These are phyloP conservation scores for Steatocranus sp. DNA, from an alignment of 2,797 vertebrate genomes.

Conservation along the genomic window DNA sequence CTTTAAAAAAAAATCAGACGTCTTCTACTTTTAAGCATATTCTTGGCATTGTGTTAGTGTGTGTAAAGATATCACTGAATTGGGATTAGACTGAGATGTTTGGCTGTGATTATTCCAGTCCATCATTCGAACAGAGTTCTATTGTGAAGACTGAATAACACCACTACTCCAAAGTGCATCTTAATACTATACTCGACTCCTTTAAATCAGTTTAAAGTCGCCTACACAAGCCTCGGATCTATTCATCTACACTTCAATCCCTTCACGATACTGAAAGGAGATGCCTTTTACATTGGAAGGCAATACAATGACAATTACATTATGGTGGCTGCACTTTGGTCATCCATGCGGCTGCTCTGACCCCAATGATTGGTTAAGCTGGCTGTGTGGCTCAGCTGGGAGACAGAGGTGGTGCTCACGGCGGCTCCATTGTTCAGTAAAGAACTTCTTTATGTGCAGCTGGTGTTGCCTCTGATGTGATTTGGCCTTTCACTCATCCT, in stretches of 20 bases:
- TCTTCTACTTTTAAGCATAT: constrained; percentile 11
- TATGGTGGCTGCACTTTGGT: constrained; percentile 74
- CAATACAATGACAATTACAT: constrained; percentile 82
- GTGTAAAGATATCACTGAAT: constrained; percentile 9
- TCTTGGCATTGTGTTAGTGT: constrained; percentile 11
- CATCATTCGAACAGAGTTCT: constrained; percentile 41
- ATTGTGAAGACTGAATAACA: constrained; percentile 69
- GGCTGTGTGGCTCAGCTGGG: constrained; percentile 68
- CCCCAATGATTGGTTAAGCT: constrained; percentile 69
- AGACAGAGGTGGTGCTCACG: constrained; percentile 67
- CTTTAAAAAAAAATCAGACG: neutral
- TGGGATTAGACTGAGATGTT: constrained; percentile 52
- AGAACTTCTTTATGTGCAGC: constrained; percentile 73
- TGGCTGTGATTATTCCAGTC: constrained; percentile 45
- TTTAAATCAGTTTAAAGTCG: constrained; percentile 77
- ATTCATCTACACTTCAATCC: constrained; percentile 71
- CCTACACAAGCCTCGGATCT: constrained; percentile 57
- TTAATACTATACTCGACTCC: constrained; percentile 70
- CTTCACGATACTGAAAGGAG: constrained; percentile 69
- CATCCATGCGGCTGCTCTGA: constrained; percentile 69
- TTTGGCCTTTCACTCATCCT: constrained; percentile 63
- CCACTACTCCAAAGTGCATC: constrained; percentile 70
- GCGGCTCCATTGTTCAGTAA: constrained; percentile 65
- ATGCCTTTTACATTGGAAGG: constrained; percentile 73
- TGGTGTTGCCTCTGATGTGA: constrained; percentile 72